phyloP scores from a whole-genome alignment of 2,888 invertebrate genomes.

The Hemicrepidius hirtus region DNA sequence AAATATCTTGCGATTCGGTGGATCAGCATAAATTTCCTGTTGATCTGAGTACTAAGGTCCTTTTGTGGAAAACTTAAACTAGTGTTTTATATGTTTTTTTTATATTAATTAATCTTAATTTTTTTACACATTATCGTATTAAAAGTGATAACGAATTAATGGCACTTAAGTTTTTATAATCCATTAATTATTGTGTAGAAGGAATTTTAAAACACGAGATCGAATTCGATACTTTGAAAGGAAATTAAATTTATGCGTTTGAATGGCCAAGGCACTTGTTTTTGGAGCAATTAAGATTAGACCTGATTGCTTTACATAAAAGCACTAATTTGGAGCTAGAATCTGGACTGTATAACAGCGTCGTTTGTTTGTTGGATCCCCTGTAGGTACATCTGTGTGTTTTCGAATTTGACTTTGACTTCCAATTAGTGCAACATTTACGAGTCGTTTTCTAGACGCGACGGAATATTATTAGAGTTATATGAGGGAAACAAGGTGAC shows the following conservation, averaged over 20 bases:
- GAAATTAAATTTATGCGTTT: constrained; percentile 30
- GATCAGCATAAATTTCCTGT: too few species aligned
- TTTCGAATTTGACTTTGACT: not conserved
- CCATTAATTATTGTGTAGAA: constrained; percentile 27
- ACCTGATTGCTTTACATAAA: constrained; percentile 26
- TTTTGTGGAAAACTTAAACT: too few species aligned
- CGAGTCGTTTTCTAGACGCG: not conserved
- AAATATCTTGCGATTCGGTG: too few species aligned
- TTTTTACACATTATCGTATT: constrained; percentile 17
- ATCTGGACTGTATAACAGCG: not conserved
- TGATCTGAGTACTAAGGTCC: too few species aligned
- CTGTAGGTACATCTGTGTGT: too few species aligned
- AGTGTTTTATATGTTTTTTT: not conserved
- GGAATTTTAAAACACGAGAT: constrained; percentile 7
- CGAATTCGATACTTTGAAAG: constrained; percentile 17
- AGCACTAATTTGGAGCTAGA: not conserved
- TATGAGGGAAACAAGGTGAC: constrained; percentile 35
- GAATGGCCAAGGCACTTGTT: constrained; percentile 18
- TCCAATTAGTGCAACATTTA: constrained; percentile 5
- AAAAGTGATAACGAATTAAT: constrained; percentile 26
- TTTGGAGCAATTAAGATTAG: constrained; percentile 20
- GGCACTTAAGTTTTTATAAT: constrained; percentile 32
- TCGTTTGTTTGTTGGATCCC: not conserved
- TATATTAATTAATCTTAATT: constrained; percentile 9
- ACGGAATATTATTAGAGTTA: constrained; percentile 34